Conservation (phyloP, 2,888 invertebrate species). For the Diachrysia chrysitis region DNA sequence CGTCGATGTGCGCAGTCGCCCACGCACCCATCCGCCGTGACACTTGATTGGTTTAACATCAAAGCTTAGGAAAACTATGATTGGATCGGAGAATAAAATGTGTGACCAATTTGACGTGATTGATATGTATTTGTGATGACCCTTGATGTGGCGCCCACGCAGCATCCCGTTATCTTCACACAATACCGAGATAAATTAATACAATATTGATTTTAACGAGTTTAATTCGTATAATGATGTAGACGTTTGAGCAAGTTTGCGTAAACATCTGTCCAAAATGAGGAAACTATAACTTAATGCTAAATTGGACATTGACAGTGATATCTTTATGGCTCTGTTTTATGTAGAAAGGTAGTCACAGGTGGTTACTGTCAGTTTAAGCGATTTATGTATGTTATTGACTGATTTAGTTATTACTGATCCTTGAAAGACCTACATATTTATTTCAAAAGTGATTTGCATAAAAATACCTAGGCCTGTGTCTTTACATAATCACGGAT, state of each 20-base stretch:
- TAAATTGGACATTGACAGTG: conserved; percentile 4
- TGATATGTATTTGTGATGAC: conserved; percentile 14
- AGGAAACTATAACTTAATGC: conserved; percentile 2
- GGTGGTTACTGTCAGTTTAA: not conserved
- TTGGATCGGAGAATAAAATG: conserved; percentile 18
- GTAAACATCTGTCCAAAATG: not conserved
- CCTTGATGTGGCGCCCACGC: conserved; percentile 11
- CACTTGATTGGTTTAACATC: conserved; percentile 30
- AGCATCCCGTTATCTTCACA: not conserved
- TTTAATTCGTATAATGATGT: not conserved
- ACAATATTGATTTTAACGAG: conserved; percentile 7
- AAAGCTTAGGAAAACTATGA: conserved; percentile 16
- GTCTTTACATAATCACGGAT: not conserved
- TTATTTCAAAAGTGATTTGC: not conserved
- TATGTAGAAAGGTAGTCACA: conserved; percentile 2
- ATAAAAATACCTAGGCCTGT: not conserved
- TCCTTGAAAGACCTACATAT: not conserved
- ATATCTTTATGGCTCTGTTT: conserved; percentile 4
- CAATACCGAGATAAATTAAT: conserved; percentile 9
- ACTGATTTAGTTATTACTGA: not conserved
- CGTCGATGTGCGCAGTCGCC: conserved; percentile 23
- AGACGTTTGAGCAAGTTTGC: conserved; percentile 1
- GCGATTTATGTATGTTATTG: conserved; percentile 1
- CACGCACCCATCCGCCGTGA: conserved; percentile 31
- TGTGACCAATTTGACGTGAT: conserved; percentile 48